A percentile compares a stretch with the other conserved stretches of the same genome.
Evolutionary conservation across 1,140 invertebrate genomes (phyloP).

Genomic region (Chelonus insularis): DNA sequence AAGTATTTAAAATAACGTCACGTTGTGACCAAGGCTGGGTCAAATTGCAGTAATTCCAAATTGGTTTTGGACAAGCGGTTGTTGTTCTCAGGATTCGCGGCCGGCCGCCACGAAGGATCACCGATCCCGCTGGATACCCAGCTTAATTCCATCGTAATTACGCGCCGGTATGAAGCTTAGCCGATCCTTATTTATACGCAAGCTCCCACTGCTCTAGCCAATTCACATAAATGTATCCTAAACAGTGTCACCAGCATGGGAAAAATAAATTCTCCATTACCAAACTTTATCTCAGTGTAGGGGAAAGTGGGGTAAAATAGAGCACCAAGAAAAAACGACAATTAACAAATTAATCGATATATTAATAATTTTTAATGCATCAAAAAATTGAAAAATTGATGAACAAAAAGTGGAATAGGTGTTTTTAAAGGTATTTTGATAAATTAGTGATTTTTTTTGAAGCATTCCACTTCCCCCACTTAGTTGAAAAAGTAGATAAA

Average conservation of each 20-base stretch:
- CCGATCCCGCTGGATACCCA: conserved; percentile 54
- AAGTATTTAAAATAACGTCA: conserved; percentile 23
- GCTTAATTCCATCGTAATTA: conserved; percentile 60
- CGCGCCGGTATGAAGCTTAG: conserved; percentile 54
- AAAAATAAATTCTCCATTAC: too few relatives aligned
- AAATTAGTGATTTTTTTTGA: too few relatives aligned
- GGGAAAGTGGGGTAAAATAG: too few relatives aligned
- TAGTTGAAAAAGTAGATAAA: too few relatives aligned
- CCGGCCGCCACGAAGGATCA: conserved; percentile 51
- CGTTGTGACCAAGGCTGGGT: conserved; percentile 15
- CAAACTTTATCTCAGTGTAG: background rate
- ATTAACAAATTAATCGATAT: too few relatives aligned
- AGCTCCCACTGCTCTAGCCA: conserved; percentile 31
- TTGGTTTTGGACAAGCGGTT: conserved; percentile 51
- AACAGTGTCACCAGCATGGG: too few relatives aligned
- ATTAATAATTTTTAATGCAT: too few relatives aligned
- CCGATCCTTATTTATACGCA: conserved; percentile 55
- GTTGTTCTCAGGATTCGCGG: conserved; percentile 19
- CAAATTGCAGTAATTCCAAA: conserved; percentile 54
- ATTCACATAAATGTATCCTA: conserved; percentile 4
- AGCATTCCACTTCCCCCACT: too few relatives aligned
- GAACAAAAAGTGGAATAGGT: too few relatives aligned
- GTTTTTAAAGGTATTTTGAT: too few relatives aligned
- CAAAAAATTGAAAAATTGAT: too few relatives aligned
- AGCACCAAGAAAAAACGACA: too few relatives aligned